These are phyloP conservation scores for Myiozetetes cayanensis DNA, from an alignment of 2,113 vertebrate genomes.

Conservation along the genomic window DNA sequence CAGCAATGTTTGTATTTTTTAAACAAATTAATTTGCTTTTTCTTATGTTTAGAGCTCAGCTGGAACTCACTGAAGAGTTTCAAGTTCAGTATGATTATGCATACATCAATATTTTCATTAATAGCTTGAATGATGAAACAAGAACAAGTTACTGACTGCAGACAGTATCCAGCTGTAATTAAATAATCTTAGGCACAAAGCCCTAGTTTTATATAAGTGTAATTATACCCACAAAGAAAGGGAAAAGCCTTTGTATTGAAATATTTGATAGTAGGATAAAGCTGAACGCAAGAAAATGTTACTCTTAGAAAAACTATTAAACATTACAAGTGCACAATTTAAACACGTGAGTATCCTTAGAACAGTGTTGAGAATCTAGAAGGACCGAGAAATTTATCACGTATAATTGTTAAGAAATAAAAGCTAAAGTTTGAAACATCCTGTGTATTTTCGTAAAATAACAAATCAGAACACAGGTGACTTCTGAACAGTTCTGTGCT, in stretches of 20 bases:
- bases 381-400: accelerated
- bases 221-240: background rate
- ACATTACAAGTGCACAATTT: background rate
- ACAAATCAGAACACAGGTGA: background rate
- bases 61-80: background rate
- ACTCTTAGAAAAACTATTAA: background rate
- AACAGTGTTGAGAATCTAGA: background rate
- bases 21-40: background rate
- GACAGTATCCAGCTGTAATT: background rate
- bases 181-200: background rate
- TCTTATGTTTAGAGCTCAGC: background rate
- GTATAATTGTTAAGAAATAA: background rate
- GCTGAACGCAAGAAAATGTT: background rate
- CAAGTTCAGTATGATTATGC: background rate
- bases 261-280: background rate
- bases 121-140: background rate
- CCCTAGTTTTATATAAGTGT: background rate
- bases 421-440: background rate
- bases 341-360: background rate
- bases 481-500: background rate
- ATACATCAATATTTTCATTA: background rate
- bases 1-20: background rate
- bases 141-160: background rate
- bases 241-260: background rate
- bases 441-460: background rate